Evolutionary conservation across 2,797 vertebrate genomes (phyloP).

Genomic region (Mus minutoides): DNA sequence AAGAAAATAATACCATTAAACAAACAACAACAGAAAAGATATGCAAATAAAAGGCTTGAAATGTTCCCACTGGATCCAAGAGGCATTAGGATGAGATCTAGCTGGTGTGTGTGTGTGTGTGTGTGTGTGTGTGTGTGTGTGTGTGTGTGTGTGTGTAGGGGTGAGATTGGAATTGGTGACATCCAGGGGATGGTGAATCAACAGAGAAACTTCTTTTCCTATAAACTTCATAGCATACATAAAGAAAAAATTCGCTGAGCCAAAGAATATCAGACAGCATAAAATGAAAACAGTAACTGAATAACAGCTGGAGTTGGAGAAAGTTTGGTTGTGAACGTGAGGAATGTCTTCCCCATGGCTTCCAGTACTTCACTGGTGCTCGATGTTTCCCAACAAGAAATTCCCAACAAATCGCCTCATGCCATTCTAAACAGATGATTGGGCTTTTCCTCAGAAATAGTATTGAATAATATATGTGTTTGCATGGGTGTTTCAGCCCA

Average conservation of each 20-base stretch:
- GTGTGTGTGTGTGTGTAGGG: neutral
- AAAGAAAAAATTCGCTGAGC: neutral
- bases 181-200: slow-evolving; percentile 2
- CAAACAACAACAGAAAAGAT: neutral
- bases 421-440: neutral
- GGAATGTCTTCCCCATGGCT: neutral
- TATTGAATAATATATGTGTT: neutral
- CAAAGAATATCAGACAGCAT: slow-evolving; percentile 9
- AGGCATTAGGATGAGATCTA: neutral
- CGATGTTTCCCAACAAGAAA: slow-evolving; percentile 16
- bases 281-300: slow-evolving; percentile 11
- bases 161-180: neutral
- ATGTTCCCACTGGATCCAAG: neutral
- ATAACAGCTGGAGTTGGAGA: neutral
- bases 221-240: slow-evolving; percentile 21
- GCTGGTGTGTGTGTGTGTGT: neutral
- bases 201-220: neutral
- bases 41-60: neutral
- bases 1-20: neutral
- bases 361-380: neutral
- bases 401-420: neutral
- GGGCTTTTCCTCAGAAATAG: neutral
- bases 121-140: too few relatives aligned
- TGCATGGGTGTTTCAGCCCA: neutral
- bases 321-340: neutral